phyloP scores from a whole-genome alignment of 2,113 vertebrate species.

The Rhinolophus ferrumequinum region DNA sequence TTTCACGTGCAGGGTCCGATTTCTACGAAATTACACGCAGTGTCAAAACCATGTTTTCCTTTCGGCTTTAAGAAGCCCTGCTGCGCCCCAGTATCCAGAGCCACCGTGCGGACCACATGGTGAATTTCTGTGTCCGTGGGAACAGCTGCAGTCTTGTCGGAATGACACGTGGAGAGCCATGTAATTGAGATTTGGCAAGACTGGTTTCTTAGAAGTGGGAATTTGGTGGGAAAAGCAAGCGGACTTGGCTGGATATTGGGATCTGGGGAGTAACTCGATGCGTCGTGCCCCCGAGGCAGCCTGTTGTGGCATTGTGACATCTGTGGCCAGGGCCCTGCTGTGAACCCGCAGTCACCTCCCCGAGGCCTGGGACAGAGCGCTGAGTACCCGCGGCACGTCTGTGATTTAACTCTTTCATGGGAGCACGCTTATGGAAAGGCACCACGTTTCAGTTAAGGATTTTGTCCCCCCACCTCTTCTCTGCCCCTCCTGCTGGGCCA shows the following conservation, averaged over 20 bases:
- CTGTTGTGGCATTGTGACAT: too few relatives aligned
- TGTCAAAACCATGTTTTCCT: rapidly evolving
- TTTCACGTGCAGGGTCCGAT: too few relatives aligned
- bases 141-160: slow-evolving; percentile 65
- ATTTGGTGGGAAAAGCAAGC: slow-evolving; percentile 68
- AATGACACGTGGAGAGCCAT: slow-evolving; percentile 51
- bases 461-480: too few relatives aligned
- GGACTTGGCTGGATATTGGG: not conserved
- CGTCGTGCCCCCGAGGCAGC: too few relatives aligned
- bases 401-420: too few relatives aligned
- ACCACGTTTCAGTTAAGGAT: too few relatives aligned
- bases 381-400: too few relatives aligned
- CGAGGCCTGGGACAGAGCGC: too few relatives aligned
- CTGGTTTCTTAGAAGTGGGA: slow-evolving; percentile 27
- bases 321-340: too few relatives aligned
- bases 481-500: too few relatives aligned
- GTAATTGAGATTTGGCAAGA: slow-evolving; percentile 43
- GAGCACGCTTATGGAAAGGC: too few relatives aligned
- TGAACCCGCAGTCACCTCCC: too few relatives aligned
- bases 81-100: not conserved
- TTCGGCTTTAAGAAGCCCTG: not conserved
- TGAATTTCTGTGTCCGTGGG: slow-evolving; percentile 30
- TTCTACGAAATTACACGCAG: not conserved
- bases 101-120: not conserved
- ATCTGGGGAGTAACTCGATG: not conserved